Conservation (phyloP, 2,113 vertebrate genomes). For the Ochotona curzoniae region DNA sequence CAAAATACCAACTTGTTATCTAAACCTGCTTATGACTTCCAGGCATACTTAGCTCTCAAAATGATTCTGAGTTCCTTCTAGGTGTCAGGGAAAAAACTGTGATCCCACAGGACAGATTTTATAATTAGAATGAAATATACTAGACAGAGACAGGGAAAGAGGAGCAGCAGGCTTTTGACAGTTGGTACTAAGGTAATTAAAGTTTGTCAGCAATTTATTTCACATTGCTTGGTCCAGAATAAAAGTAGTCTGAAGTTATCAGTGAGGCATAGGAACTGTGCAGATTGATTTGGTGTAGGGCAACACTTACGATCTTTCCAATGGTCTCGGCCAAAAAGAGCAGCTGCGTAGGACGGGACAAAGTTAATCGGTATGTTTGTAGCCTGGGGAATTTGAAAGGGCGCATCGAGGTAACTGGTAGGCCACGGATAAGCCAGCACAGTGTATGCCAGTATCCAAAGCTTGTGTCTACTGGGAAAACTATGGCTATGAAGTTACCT, state of each 20-base stretch:
- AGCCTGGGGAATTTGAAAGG: no score
- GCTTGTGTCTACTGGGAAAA: no score
- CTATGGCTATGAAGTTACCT: no score
- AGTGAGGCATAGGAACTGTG: not conserved
- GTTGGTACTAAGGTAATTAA: not conserved
- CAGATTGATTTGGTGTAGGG: not conserved
- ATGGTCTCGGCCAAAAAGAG: no score
- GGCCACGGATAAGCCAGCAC: no score
- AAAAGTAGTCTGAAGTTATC: not conserved
- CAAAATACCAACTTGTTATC: slow-evolving; percentile 65
- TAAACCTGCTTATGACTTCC: slow-evolving; percentile 45
- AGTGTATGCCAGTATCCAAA: no score
- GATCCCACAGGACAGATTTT: slow-evolving; percentile 5
- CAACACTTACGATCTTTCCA: no score
- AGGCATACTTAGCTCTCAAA: slow-evolving; percentile 44
- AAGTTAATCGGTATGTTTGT: no score
- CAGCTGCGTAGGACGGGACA: no score
- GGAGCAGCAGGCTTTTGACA: not conserved
- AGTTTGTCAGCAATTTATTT: not conserved
- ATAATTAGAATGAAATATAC: slow-evolving; percentile 25
- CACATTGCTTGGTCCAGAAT: not conserved
- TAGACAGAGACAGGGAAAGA: not conserved
- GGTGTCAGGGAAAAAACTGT: not conserved
- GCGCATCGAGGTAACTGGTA: no score
- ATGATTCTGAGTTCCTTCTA: slow-evolving; percentile 47